phyloP scores from a whole-genome alignment of 2,888 invertebrate species.

The Andrena bicolor region DNA sequence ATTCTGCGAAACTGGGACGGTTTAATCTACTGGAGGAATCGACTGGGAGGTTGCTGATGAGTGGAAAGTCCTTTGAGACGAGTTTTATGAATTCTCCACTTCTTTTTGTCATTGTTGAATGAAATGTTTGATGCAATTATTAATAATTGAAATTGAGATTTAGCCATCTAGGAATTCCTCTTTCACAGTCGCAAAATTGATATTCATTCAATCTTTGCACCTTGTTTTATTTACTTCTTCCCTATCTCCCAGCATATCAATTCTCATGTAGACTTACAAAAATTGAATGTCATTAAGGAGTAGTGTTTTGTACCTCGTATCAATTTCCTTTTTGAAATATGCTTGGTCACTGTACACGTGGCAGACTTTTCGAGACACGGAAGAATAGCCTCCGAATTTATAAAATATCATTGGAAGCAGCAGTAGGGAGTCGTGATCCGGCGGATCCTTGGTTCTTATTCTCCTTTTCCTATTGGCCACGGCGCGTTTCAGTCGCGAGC shows the following conservation, averaged over 20 bases:
- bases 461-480: conserved; percentile 71
- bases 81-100: background rate
- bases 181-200: background rate
- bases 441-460: conserved; percentile 63
- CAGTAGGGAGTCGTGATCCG: conserved; percentile 35
- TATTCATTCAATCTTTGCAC: background rate
- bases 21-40: conserved; percentile 38
- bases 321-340: too few species aligned
- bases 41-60: background rate
- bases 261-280: too few species aligned
- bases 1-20: background rate
- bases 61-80: background rate
- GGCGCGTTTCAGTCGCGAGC: conserved; percentile 77
- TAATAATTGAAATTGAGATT: too few species aligned
- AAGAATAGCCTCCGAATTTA: background rate
- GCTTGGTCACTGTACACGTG: background rate
- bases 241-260: too few species aligned
- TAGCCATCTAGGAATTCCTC: too few species aligned
- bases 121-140: too few species aligned
- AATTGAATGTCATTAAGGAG: too few species aligned
- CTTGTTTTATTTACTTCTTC: background rate
- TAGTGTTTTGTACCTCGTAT: too few species aligned
- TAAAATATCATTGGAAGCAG: conserved; percentile 38
- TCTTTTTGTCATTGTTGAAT: too few species aligned
- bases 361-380: background rate